phyloP scores from a whole-genome alignment of 2,888 invertebrate species.

The Noctua janthe region DNA sequence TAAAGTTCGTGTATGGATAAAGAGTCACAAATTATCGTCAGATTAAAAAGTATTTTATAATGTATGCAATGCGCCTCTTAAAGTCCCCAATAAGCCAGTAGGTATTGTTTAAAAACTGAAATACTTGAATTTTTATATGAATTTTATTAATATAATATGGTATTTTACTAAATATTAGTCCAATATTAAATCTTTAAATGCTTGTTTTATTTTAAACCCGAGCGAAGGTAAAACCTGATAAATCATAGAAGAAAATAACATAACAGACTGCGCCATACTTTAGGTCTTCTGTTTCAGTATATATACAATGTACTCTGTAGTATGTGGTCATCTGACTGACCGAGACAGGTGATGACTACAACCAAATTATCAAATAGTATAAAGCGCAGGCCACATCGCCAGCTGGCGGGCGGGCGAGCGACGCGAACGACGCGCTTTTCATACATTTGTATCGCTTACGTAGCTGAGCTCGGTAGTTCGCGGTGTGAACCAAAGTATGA shows the following conservation, averaged over 20 bases:
- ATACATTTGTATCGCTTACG: no score
- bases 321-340: no score
- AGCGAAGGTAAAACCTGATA: neutral
- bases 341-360: neutral
- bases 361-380: neutral
- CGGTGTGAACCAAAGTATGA: no score
- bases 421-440: no score
- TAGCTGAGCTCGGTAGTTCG: no score
- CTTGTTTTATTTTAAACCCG: conserved; percentile 82
- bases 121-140: conserved; percentile 90
- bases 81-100: conserved; percentile 69
- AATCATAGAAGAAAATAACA: neutral
- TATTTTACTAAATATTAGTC: conserved; percentile 90
- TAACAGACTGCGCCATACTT: no score
- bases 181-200: conserved; percentile 88
- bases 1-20: conserved; percentile 48
- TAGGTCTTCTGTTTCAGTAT: neutral
- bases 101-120: conserved; percentile 88
- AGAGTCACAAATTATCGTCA: conserved; percentile 53
- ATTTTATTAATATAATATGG: conserved; percentile 90
- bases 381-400: no score
- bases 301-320: no score
- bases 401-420: no score
- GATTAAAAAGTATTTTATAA: conserved; percentile 38
- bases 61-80: conserved; percentile 53